Base-by-base conservation (phyloP, 2,113 vertebrate genomes). In the Calidris pugnax region DNA sequence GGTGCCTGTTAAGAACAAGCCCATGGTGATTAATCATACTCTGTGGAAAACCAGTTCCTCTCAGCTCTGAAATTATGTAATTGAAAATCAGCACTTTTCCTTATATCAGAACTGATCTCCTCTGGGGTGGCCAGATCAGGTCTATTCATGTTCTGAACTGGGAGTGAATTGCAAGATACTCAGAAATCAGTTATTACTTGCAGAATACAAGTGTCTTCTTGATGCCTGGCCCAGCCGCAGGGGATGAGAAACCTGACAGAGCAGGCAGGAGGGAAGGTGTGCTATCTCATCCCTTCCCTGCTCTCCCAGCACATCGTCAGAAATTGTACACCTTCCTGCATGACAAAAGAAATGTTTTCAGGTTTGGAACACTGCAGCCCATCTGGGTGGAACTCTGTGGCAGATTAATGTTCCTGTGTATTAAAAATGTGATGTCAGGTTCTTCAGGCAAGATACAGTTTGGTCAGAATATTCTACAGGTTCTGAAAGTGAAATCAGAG, bases 121-220 rank as follows among this genome's bases (percentile, higher is more conserved):
- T 78, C 83, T 68, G 73, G 62, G 90, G 84, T 90, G 83, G 48
- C 62, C 86, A 79, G 80, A 77, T 94, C 96, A 95, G 76, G 86
- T 85, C 94, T 92, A 12, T 89, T 94, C 95, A 84, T 86, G 95
- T 85, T 93, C 72, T 93, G 75, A 62, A 39, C n/a, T 66, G 39
- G 18, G 59, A 22, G 47, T 2, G 30, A 83, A 78, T 48, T 78
- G 51, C 72, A 83, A 56, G 55, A 67, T 56, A 32, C 51, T 81
- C 77, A 90, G 93, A 92, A 87, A 85, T 92, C 69, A 71, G 91
- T 94, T 89, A 47, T 18, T 89, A 75, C 86, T 82, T 74, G 75
- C 77, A 86, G 59, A 84, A 83, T n/a, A 47, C 16, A 88, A 88
- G 21, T 9, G 15, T 41, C 48, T 64, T 57, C 81, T 47, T 81